A percentile compares a stretch with the other conserved stretches of the same genome.
phyloP scores from a whole-genome alignment of 2,113 vertebrate genomes.

The Proterorhinus semilunaris region DNA sequence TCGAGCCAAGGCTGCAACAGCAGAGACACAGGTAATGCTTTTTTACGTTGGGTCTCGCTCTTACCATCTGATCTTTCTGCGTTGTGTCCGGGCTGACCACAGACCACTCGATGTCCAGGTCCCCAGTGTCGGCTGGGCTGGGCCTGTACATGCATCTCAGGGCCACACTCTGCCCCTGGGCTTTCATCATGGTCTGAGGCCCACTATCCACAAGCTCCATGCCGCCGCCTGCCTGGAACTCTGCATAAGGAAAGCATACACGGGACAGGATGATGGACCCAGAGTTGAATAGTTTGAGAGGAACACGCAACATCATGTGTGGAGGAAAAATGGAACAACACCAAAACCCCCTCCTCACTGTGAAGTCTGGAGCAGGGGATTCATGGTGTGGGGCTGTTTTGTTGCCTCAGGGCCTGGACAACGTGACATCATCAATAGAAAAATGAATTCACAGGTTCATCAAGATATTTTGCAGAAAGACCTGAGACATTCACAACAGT shows the following conservation, averaged over 20 bases:
- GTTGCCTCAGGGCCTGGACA: too few relatives aligned
- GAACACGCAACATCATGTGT: neutral
- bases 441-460: too few relatives aligned
- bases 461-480: too few relatives aligned
- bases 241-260: constrained; percentile 24
- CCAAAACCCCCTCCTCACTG: too few relatives aligned
- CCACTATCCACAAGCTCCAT: constrained; percentile 65
- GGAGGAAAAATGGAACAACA: neutral
- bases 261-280: neutral
- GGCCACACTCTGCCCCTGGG: constrained; percentile 78
- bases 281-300: neutral
- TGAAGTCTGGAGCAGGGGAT: too few relatives aligned
- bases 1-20: too few relatives aligned
- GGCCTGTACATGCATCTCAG: constrained; percentile 81
- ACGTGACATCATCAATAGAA: too few relatives aligned
- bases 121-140: constrained; percentile 77
- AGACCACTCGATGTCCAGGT: constrained; percentile 86
- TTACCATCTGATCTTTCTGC: constrained; percentile 74
- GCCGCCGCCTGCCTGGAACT: constrained; percentile 21
- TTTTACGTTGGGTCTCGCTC: neutral
- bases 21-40: neutral
- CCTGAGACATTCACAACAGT: too few relatives aligned
- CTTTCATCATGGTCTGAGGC: constrained; percentile 75
- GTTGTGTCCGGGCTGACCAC: constrained; percentile 80
- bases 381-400: too few relatives aligned